Conservation (phyloP, 2,888 invertebrate species). For the Odontomyia ornata region DNA sequence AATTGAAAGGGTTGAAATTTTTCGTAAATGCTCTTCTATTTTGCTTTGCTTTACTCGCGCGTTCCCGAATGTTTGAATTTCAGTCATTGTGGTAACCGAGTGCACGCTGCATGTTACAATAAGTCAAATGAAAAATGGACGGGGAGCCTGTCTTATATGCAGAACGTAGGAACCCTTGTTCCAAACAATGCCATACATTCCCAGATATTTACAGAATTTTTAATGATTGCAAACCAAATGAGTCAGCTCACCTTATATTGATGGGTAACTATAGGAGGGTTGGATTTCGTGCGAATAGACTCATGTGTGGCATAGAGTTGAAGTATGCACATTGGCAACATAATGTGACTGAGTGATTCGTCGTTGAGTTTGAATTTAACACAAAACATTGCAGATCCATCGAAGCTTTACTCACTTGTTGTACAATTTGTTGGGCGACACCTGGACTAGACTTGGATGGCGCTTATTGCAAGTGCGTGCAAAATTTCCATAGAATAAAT, state of each 20-base stretch:
- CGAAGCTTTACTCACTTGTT: conserved; percentile 14
- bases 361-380: not conserved
- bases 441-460: conserved; percentile 40
- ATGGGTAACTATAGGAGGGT: not conserved
- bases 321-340: not conserved
- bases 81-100: not conserved
- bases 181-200: conserved; percentile 39
- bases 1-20: conserved; percentile 41
- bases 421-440: conserved; percentile 28
- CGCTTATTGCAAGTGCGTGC: conserved; percentile 34
- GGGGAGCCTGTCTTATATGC: conserved; percentile 10
- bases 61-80: conserved; percentile 27
- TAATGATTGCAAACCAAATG: conserved; percentile 39
- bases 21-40: not conserved
- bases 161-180: conserved; percentile 11
- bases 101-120: not conserved
- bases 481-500: conserved; percentile 15
- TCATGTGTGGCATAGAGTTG: not conserved
- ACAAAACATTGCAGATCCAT: not conserved
- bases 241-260: conserved; percentile 26
- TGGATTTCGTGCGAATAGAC: conserved; percentile 27
- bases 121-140: not conserved
- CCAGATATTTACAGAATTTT: conserved; percentile 41
- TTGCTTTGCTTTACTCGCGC: not conserved
- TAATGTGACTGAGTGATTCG: not conserved